phyloP scores from a whole-genome alignment of 2,113 vertebrate species.

The Aplodontia rufa region DNA sequence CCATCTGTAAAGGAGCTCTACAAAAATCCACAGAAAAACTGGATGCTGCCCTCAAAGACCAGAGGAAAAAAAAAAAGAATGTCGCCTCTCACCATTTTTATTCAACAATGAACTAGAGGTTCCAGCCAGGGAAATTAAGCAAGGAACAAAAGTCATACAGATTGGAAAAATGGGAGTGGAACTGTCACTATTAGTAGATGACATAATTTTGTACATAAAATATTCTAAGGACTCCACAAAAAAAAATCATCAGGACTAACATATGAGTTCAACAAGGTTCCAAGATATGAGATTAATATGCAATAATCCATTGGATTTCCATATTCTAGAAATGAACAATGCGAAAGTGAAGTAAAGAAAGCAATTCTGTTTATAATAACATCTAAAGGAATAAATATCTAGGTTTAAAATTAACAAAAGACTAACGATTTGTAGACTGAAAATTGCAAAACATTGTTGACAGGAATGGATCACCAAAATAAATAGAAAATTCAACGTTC shows the following conservation, averaged over 20 bases:
- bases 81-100: background rate
- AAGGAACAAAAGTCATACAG: background rate
- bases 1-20: background rate
- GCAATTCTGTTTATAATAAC: background rate
- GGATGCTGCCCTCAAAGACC: background rate
- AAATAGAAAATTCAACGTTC: background rate
- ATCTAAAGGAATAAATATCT: background rate
- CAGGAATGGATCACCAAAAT: background rate
- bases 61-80: background rate
- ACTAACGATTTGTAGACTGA: background rate
- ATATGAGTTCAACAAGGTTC: background rate
- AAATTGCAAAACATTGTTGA: background rate
- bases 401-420: constrained; percentile 2
- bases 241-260: background rate
- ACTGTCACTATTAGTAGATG: background rate
- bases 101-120: background rate
- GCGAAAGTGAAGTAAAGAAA: background rate
- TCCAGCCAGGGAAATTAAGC: background rate
- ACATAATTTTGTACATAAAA: background rate
- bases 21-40: background rate
- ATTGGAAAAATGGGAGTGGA: background rate
- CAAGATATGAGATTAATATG: background rate
- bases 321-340: background rate
- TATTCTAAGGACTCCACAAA: background rate
- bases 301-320: background rate